phyloP scores from a whole-genome alignment of 2,797 vertebrate genomes.

The Sebastolobus altivelis region DNA sequence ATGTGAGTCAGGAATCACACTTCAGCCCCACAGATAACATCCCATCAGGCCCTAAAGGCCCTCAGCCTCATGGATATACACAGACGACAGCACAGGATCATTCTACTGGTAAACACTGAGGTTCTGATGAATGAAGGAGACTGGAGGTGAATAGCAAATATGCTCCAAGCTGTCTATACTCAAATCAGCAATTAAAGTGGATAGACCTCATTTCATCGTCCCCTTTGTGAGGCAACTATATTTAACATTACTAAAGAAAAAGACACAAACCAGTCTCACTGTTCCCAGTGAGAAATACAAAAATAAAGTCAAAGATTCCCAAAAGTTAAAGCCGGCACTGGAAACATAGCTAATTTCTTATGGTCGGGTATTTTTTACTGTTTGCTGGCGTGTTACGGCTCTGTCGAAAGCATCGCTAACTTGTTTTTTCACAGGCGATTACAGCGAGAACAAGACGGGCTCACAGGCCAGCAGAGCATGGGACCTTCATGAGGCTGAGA shows the following conservation, averaged over 20 bases:
- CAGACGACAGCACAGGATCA: neutral
- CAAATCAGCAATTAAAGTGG: neutral
- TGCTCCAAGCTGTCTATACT: neutral
- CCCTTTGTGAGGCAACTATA: neutral
- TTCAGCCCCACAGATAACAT: neutral
- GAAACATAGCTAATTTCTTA: slow-evolving; percentile 82
- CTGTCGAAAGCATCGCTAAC: slow-evolving; percentile 77
- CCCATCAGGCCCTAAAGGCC: neutral
- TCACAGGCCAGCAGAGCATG: slow-evolving; percentile 80
- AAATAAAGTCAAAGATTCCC: slow-evolving; percentile 49
- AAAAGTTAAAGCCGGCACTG: slow-evolving; percentile 29
- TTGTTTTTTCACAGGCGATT: slow-evolving; percentile 83
- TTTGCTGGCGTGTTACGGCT: slow-evolving; percentile 54
- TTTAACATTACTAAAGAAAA: slow-evolving; percentile 7
- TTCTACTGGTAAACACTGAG: neutral
- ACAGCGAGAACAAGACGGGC: slow-evolving; percentile 78
- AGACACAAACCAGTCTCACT: slow-evolving; percentile 21
- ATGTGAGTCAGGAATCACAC: neutral
- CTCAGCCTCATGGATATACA: neutral
- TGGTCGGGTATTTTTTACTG: slow-evolving; percentile 65
- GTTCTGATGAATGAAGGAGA: neutral
- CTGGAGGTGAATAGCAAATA: neutral
- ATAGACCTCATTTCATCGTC: neutral
- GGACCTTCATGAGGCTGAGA: slow-evolving; percentile 79
- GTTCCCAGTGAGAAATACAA: slow-evolving; percentile 29